Evolutionary conservation across 1,140 invertebrate species (phyloP).

Genomic region (Plodia interpunctella): DNA sequence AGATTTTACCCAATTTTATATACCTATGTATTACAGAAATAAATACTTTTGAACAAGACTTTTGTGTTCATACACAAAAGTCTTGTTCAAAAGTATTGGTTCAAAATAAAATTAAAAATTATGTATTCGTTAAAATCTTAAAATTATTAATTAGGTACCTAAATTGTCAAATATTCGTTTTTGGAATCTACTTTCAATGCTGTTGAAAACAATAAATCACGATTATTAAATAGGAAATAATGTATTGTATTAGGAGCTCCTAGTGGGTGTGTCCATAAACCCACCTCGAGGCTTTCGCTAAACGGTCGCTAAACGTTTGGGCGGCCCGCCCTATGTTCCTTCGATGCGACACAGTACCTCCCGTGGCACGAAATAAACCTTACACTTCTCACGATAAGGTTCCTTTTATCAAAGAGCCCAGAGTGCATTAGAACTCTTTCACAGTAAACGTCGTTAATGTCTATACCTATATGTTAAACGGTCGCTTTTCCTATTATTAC

Average conservation of each 20-base stretch:
- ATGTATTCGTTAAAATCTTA: too few species aligned
- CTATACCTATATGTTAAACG: slow-evolving; percentile 62
- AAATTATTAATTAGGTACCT: too few species aligned
- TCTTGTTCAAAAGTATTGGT: too few species aligned
- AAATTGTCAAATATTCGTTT: too few species aligned
- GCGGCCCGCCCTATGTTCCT: slow-evolving; percentile 69
- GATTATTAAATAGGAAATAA: not conserved
- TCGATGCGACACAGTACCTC: slow-evolving; percentile 34
- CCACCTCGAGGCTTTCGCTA: slow-evolving; percentile 63
- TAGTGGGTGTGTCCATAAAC: slow-evolving; percentile 63
- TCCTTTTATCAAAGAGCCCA: slow-evolving; percentile 1
- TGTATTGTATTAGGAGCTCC: slow-evolving; percentile 17
- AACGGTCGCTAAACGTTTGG: slow-evolving; percentile 75
- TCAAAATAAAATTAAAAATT: too few species aligned
- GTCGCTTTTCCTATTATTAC: slow-evolving; percentile 41
- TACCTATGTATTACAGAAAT: too few species aligned
- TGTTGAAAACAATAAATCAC: not conserved
- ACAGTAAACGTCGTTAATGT: slow-evolving; percentile 36
- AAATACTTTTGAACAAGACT: too few species aligned
- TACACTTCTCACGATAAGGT: slow-evolving; percentile 21
- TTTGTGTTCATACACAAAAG: too few species aligned
- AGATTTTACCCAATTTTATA: too few species aligned
- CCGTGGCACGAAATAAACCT: slow-evolving; percentile 27
- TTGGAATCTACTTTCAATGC: too few species aligned
- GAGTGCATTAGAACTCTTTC: slow-evolving; percentile 41